Base-by-base conservation (phyloP, 2,797 vertebrate species). In the Poeciliopsis paucimaculata region DNA sequence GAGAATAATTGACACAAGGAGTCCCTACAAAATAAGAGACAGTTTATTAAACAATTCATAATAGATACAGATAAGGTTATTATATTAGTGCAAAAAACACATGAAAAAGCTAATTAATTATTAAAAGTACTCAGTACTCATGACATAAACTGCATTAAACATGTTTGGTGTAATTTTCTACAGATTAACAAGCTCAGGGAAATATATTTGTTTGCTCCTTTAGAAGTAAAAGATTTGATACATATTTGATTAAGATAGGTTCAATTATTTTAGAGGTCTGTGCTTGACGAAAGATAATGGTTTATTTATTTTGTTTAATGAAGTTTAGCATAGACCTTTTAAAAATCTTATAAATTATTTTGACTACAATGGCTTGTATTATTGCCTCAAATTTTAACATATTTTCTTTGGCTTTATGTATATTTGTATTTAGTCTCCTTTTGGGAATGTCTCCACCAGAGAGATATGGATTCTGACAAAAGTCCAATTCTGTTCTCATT, bases 1-100 rank as follows among this genome's bases (percentile, higher is more conserved):
- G 89, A 96, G 96, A 82, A 96, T 95, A 75, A 95, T 90, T 23
- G 96, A 96, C 84, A 96, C 96, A 86, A 96, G 82, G 41, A 97
- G 84, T 53, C 96, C 96, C 96, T 97, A 83, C 5, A 80, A 87
- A 93, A 74, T 77, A 60, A 87, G 20, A 80, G 0, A 9, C 64
- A 23, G 71, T 4, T 55, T 9, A 84, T 83, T 28, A 75, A 81
- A 73, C 20, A 28, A 70, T 68, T 34, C 4, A 53, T 31, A 49
- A 77, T 12, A 86, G 31, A 77, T 77, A 39, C 66, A 10, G 53
- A 34, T 55, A 15, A 71, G 43, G 82, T 57, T 34, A 43, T 82
- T 4, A 11, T 28, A 77, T 53, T 15, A 10, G 55, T 82, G 12
- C 51, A 16, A 77, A 80, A 46, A 0, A 64, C 5, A 28, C 57